A percentile compares a stretch with the other conserved stretches of the same genome.
Evolutionary conservation across 1,140 invertebrate genomes (phyloP).

Genomic region (Ladona fulva): DNA sequence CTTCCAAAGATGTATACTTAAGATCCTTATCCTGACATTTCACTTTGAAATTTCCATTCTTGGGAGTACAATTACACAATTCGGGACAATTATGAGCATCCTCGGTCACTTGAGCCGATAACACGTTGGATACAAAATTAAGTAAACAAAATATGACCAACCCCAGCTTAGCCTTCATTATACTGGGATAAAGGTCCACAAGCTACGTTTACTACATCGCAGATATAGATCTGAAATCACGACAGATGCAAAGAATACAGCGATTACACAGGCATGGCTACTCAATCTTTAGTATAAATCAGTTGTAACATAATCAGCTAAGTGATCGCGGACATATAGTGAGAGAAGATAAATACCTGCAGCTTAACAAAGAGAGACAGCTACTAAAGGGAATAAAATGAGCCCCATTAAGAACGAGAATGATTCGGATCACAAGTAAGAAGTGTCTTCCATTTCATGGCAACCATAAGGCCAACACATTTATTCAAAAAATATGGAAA

Average conservation of each 20-base stretch:
- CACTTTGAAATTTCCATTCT: background rate
- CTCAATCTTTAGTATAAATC: background rate
- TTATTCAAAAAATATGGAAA: background rate
- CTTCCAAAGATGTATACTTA: background rate
- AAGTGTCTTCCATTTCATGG: background rate
- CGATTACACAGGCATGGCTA: background rate
- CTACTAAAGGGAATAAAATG: background rate
- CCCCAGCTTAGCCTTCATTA: background rate
- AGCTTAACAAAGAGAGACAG: background rate
- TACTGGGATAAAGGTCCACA: background rate
- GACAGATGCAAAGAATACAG: background rate
- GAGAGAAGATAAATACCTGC: background rate
- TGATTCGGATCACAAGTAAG: background rate
- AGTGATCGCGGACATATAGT: background rate
- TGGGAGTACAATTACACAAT: background rate
- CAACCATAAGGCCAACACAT: background rate
- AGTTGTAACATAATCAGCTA: background rate
- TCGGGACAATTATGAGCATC: background rate
- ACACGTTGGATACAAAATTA: background rate
- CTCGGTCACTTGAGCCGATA: background rate
- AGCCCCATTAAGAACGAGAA: background rate
- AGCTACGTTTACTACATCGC: background rate
- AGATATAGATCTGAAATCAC: background rate
- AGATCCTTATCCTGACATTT: background rate
- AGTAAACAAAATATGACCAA: background rate